These are phyloP conservation scores for Gallinago paraguaiae DNA, from an alignment of 2,113 vertebrate species.

Conservation along the genomic window DNA sequence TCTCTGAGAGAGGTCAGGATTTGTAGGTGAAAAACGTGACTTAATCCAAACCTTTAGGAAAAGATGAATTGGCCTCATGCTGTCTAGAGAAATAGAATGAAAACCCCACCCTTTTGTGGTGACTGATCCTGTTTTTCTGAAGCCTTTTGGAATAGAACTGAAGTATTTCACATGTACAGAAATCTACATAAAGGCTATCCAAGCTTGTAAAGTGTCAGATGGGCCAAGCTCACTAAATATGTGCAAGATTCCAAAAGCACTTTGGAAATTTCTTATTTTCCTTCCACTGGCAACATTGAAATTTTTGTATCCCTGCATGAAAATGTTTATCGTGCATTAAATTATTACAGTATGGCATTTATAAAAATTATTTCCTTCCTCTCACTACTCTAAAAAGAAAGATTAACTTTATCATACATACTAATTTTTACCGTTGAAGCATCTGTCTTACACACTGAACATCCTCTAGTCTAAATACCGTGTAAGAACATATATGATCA, in stretches of 20 bases:
- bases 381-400: background rate
- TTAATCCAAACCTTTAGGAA: background rate
- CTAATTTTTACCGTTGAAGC: background rate
- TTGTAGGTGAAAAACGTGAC: background rate
- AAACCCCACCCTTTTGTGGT: conserved; percentile 13
- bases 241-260: conserved; percentile 29
- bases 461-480: conserved; percentile 22
- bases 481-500: background rate
- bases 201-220: conserved; percentile 30
- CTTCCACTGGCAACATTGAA: background rate
- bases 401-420: background rate
- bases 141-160: conserved; percentile 12
- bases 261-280: conserved; percentile 20
- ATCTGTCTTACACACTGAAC: background rate
- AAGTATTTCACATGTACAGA: conserved; percentile 27
- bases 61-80: background rate
- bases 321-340: conserved; percentile 20
- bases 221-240: background rate
- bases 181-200: conserved; percentile 15
- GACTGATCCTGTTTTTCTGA: conserved; percentile 14
- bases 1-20: background rate
- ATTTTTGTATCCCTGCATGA: background rate
- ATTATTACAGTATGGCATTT: background rate
- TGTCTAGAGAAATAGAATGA: background rate
- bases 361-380: background rate